Evolutionary conservation across 2,888 invertebrate genomes (phyloP).

Genomic region (Drosophila limbata): DNA sequence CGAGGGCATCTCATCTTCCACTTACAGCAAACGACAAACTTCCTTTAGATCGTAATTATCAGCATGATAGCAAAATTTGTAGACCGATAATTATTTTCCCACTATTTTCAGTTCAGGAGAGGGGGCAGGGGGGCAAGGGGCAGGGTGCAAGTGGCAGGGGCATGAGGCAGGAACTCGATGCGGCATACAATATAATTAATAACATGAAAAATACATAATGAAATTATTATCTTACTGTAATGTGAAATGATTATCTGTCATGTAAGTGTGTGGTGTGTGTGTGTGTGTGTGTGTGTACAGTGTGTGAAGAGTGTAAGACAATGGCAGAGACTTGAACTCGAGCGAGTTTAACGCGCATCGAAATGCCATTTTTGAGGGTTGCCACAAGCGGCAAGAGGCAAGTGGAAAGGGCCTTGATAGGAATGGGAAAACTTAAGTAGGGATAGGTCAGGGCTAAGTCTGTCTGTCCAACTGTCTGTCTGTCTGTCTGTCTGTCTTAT

Average conservation of each 20-base stretch:
- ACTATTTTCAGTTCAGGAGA: conserved; percentile 51
- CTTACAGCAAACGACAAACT: conserved; percentile 63
- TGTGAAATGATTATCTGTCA: conserved; percentile 73
- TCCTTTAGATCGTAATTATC: conserved; percentile 67
- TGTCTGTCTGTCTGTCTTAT: conserved; percentile 38
- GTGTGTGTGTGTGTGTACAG: conserved; percentile 34
- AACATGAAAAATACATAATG: conserved; percentile 81
- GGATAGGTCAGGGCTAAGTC: conserved; percentile 64
- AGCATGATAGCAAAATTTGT: conserved; percentile 76
- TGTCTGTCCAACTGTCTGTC: conserved; percentile 1
- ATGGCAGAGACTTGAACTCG: conserved; percentile 66
- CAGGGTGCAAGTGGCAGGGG: neutral
- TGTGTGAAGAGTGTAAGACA: conserved; percentile 65
- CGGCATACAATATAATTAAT: conserved; percentile 72
- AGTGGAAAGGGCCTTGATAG: conserved; percentile 16
- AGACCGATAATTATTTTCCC: conserved; percentile 76
- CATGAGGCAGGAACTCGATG: conserved; percentile 57
- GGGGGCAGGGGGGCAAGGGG: conserved; percentile 5
- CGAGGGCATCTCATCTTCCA: conserved; percentile 38
- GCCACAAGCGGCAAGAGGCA: conserved; percentile 2
- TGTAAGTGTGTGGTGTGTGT: conserved; percentile 26
- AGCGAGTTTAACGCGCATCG: conserved; percentile 60
- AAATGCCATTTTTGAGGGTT: conserved; percentile 47
- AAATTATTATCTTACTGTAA: conserved; percentile 79
- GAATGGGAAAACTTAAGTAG: conserved; percentile 49